A percentile compares a stretch with the other conserved stretches of the same genome.
phyloP scores from a whole-genome alignment of 2,113 vertebrate species.

The Corynorhinus townsendii region DNA sequence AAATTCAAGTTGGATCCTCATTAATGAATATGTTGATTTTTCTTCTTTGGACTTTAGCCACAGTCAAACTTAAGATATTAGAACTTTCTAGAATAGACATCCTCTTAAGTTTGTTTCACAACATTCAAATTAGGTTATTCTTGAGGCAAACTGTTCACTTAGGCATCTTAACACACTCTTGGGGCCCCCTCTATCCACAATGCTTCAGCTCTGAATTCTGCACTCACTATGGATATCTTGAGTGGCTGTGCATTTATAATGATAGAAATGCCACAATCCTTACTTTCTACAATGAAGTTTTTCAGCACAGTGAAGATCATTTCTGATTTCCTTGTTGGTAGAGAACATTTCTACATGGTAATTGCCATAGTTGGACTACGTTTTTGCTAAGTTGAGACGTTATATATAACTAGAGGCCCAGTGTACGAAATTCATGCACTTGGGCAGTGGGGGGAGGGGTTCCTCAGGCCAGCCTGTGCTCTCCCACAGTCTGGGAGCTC shows the following conservation, averaged over 20 bases:
- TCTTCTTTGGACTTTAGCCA: not conserved
- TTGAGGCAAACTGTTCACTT: not conserved
- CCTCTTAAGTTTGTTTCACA: not conserved
- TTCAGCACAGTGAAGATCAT: not conserved
- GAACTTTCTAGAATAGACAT: constrained; percentile 27
- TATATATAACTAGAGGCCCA: not conserved
- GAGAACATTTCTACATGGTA: not conserved
- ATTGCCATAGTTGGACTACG: not conserved
- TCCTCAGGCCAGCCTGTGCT: too few species aligned
- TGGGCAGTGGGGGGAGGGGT: rapidly evolving
- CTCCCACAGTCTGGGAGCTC: too few species aligned
- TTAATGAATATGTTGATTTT: constrained; percentile 7
- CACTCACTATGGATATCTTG: not conserved
- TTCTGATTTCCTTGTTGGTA: not conserved
- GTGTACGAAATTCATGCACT: too few species aligned
- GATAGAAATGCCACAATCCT: not conserved
- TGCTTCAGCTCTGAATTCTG: not conserved
- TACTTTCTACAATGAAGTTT: not conserved
- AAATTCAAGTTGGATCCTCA: not conserved
- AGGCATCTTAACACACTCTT: not conserved
- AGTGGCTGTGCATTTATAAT: not conserved
- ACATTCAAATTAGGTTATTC: not conserved
- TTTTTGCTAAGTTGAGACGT: not conserved
- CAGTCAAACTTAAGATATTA: not conserved
- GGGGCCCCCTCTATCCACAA: not conserved